These are phyloP conservation scores for Bubo blakistoni DNA, from an alignment of 2,113 vertebrate species.

Conservation along the genomic window DNA sequence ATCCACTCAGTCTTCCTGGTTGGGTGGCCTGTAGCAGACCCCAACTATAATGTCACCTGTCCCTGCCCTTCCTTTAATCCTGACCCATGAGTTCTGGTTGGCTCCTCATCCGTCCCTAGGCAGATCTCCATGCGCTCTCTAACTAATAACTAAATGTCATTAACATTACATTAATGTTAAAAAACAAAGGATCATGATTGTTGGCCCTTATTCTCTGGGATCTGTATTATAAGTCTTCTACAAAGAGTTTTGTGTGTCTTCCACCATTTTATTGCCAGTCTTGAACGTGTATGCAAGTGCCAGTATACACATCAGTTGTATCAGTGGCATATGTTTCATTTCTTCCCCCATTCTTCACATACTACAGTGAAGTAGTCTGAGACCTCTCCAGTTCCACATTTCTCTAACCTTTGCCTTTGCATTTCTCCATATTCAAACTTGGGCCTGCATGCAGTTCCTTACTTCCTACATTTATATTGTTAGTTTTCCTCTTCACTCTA, in stretches of 20 bases:
- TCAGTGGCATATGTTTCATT: rapidly evolving
- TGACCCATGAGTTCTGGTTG: too few relatives aligned
- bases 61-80: too few relatives aligned
- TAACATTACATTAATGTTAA: background rate
- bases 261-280: background rate
- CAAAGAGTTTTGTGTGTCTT: background rate
- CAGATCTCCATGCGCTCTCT: too few relatives aligned
- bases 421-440: background rate
- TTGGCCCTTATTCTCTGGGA: background rate
- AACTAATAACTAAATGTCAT: too few relatives aligned
- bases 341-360: background rate
- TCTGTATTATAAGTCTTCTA: background rate
- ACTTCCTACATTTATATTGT: background rate
- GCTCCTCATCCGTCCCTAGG: too few relatives aligned
- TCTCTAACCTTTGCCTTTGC: background rate
- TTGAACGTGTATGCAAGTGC: background rate
- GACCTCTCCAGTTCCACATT: background rate
- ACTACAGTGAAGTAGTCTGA: background rate
- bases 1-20: too few relatives aligned
- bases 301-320: background rate
- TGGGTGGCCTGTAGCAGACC: too few relatives aligned
- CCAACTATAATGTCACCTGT: too few relatives aligned
- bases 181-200: background rate
- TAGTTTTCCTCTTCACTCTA: background rate
- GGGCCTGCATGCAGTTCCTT: background rate